Percentiles rank a stretch among this genome's conserved stretches.
These are phyloP conservation scores for Ptiloglossa arizonensis DNA, from an alignment of 1,140 invertebrate species.

Conservation along the genomic window DNA sequence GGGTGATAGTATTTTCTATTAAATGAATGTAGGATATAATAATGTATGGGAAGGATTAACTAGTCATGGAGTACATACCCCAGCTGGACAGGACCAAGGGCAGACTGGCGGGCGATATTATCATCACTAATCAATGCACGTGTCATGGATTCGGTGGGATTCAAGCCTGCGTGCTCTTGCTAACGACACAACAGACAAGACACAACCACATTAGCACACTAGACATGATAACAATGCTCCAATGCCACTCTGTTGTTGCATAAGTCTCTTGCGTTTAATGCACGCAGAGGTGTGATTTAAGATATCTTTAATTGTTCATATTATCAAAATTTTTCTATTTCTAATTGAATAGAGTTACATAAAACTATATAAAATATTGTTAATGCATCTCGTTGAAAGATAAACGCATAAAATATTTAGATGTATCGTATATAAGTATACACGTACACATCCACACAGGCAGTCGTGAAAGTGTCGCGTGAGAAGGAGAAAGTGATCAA, in stretches of 20 bases:
- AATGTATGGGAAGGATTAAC: constrained; percentile 55
- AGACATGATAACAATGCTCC: constrained; percentile 78
- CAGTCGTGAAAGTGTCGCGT: no score
- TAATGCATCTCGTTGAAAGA: no score
- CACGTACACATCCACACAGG: no score
- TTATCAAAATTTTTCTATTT: constrained; percentile 25
- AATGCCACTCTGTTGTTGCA: constrained; percentile 71
- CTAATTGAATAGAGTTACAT: not conserved
- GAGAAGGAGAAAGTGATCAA: no score
- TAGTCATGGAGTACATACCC: constrained; percentile 88
- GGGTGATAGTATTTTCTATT: constrained; percentile 36
- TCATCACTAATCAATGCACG: constrained; percentile 94
- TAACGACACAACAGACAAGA: constrained; percentile 86
- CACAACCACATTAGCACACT: constrained; percentile 85
- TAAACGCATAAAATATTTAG: no score
- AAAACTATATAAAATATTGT: not conserved
- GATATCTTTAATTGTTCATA: constrained; percentile 59
- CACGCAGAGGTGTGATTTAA: constrained; percentile 68
- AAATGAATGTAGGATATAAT: constrained; percentile 19
- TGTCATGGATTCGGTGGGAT: constrained; percentile 95
- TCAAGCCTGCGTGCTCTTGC: constrained; percentile 93
- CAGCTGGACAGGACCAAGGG: constrained; percentile 92
- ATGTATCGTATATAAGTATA: no score
- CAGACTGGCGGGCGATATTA: constrained; percentile 89
- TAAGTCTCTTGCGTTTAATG: constrained; percentile 68